Conservation (phyloP, 2,888 invertebrate genomes). For the Ophion ventricosus region DNA sequence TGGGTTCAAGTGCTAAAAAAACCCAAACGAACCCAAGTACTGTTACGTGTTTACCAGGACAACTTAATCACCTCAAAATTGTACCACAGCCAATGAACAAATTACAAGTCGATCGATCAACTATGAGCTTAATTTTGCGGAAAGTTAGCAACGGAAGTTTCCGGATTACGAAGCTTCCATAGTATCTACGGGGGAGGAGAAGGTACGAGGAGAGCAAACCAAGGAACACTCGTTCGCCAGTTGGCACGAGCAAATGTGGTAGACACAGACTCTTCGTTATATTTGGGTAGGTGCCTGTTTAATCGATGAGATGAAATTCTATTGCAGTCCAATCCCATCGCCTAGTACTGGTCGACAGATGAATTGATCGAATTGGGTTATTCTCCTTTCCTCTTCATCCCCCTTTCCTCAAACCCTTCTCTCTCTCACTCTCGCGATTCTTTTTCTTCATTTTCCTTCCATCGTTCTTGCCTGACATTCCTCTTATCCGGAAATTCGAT, state of each 20-base stretch:
- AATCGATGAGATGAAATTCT: constrained; percentile 59
- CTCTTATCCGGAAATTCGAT: constrained; percentile 61
- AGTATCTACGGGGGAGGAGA: neutral
- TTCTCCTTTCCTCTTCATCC: constrained; percentile 34
- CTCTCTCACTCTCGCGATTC: constrained; percentile 17
- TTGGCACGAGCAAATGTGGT: constrained; percentile 55
- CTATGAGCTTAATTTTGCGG: neutral
- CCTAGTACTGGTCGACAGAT: constrained; percentile 36
- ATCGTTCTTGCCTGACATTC: constrained; percentile 36
- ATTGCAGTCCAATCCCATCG: constrained; percentile 54
- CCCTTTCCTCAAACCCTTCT: constrained; percentile 51
- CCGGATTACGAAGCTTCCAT: neutral
- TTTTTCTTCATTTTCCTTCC: constrained; percentile 22
- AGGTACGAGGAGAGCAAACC: neutral
- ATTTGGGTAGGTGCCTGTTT: constrained; percentile 52
- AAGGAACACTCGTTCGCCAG: constrained; percentile 38
- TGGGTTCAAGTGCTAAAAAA: too few species aligned
- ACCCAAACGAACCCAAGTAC: too few species aligned
- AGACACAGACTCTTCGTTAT: constrained; percentile 34
- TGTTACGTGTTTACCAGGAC: too few species aligned
- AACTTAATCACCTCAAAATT: too few species aligned
- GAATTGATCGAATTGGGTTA: constrained; percentile 60
- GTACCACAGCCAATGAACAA: too few species aligned
- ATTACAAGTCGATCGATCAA: too few species aligned
- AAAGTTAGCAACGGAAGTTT: neutral